phyloP scores from a whole-genome alignment of 92 coral and sea anemone genomes.

The Phenganax stokvisi region DNA sequence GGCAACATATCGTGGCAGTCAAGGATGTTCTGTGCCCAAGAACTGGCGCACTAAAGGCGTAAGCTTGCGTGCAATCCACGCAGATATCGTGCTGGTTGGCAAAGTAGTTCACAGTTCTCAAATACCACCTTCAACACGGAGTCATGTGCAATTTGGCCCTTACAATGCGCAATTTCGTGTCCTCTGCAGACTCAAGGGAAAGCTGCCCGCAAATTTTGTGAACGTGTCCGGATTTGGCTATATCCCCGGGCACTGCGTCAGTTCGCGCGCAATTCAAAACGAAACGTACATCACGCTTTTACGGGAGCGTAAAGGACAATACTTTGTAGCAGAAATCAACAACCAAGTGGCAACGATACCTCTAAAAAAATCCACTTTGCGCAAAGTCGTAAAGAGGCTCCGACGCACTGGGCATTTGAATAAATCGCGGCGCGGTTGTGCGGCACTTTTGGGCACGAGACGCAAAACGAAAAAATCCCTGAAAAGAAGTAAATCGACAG shows the following conservation, averaged over 20 bases:
- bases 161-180: slow-evolving; percentile 68
- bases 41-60: slow-evolving; percentile 56
- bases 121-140: slow-evolving; percentile 27
- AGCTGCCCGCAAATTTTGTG: slow-evolving; percentile 53
- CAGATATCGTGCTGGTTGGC: slow-evolving; percentile 70
- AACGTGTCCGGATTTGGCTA: slow-evolving; percentile 73
- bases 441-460: neutral
- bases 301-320: slow-evolving; percentile 22
- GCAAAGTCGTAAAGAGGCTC: neutral
- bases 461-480: neutral
- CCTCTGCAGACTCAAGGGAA: slow-evolving; percentile 76
- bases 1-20: slow-evolving; percentile 28
- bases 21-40: slow-evolving; percentile 77
- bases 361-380: neutral
- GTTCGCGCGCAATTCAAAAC: slow-evolving; percentile 69
- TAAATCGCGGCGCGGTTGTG: neutral
- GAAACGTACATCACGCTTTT: slow-evolving; percentile 65
- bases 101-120: slow-evolving; percentile 66
- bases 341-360: slow-evolving; percentile 1
- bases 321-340: slow-evolving; percentile 23
- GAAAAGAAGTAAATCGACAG: neutral
- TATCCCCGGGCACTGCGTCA: slow-evolving; percentile 61
- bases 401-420: neutral
- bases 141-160: slow-evolving; percentile 34
- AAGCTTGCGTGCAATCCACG: slow-evolving; percentile 59